phyloP scores from a whole-genome alignment of 1,140 invertebrate species.

The Diabrotica undecimpunctata region DNA sequence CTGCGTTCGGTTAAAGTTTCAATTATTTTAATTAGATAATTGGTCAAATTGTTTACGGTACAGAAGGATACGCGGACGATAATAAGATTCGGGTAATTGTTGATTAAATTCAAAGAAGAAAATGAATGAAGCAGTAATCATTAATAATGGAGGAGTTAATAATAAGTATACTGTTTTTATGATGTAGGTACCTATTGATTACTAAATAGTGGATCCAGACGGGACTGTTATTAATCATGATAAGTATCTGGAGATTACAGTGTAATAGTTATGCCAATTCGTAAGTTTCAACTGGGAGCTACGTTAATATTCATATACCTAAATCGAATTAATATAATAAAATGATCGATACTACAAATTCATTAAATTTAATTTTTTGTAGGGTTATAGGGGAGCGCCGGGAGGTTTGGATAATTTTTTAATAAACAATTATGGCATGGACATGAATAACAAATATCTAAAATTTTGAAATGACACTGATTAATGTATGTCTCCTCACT shows the following conservation, averaged over 20 bases:
- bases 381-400: too few relatives aligned
- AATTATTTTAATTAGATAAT: slow-evolving; percentile 10
- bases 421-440: too few relatives aligned
- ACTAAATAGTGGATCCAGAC: not conserved
- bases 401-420: too few relatives aligned
- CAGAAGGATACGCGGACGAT: not conserved
- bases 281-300: too few relatives aligned
- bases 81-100: slow-evolving; percentile 2
- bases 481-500: too few relatives aligned
- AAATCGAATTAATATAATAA: too few relatives aligned
- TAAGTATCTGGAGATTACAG: not conserved
- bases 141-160: not conserved
- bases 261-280: not conserved
- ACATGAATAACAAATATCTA: too few relatives aligned
- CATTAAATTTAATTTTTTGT: too few relatives aligned
- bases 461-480: too few relatives aligned
- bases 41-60: slow-evolving; percentile 6
- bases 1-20: slow-evolving; percentile 2
- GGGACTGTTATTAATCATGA: not conserved
- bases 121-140: not conserved
- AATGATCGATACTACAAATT: too few relatives aligned
- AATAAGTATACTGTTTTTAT: not conserved
- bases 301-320: too few relatives aligned
- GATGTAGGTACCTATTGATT: not conserved
- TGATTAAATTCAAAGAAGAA: not conserved